Base-by-base conservation (phyloP, 1,140 invertebrate species). In the Drosophila sechellia region DNA sequence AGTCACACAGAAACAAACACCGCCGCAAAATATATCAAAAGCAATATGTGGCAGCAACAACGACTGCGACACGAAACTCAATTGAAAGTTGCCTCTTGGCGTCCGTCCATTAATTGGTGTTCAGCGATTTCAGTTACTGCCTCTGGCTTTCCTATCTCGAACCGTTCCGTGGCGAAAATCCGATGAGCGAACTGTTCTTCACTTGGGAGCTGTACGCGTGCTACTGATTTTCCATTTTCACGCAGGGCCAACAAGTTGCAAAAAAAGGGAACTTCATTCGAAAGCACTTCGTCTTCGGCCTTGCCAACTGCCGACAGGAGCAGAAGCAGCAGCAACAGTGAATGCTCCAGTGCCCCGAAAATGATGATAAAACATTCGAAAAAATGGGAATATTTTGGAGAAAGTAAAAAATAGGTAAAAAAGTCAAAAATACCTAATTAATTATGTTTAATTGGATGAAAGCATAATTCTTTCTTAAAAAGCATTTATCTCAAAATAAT, bases 191-290 rank as follows among this genome's bases (percentile, higher is more conserved):
- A 57, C 58, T 69, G 79, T 77, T 76, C 83, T 65, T 69, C 66
- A 55, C 83, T 55, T 72, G 58, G 42, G 76, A 65, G 73, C 79
- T 77, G 84, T 63, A 69, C 83, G 83, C 84, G 83, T 83, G 77
- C 66, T 77, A 89, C 83, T 87, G 79, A 89, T 63, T 87, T 70
- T 79, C 60, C 66, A 81, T 86, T 85, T 81, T 74, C 61, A 64
- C 52, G 40, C 43, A 49, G 63, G 57, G 57, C 61, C 80, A 83
- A 83, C 80, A 83, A 83, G 80, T 83, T 83, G 80, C 79, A 83
- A 83, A 78, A 69, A 65, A 70, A 45, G 49, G 74, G 45, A 58
- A 49, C 48, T 77, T 70, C 54, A 53, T 77, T 77, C 74, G 55
- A 78, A 81, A 81, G 76, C 73, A 63, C 71, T 75, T 81, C 64